phyloP scores from a whole-genome alignment of 2,113 vertebrate species.

The Anguilla rostrata region DNA sequence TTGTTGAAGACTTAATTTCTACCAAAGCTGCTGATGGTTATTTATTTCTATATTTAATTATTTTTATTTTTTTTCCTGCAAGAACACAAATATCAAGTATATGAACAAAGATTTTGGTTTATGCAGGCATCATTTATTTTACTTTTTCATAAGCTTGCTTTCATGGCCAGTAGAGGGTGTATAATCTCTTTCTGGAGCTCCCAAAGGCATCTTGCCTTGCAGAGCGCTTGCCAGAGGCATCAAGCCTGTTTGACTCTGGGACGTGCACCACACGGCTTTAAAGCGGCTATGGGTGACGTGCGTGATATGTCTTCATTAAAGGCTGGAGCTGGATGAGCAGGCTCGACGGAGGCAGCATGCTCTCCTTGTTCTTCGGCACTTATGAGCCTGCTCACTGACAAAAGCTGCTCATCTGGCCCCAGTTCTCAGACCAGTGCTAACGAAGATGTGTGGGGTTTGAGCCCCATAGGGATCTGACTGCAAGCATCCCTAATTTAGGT shows the following conservation, averaged over 20 bases:
- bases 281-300: conserved; percentile 1
- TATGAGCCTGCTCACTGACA: background rate
- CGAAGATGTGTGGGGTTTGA: background rate
- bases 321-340: background rate
- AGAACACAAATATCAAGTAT: background rate
- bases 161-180: conserved; percentile 61
- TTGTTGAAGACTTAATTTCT: background rate
- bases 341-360: background rate
- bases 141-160: conserved; percentile 16
- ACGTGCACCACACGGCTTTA: conserved; percentile 5
- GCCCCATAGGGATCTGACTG: background rate
- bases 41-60: background rate
- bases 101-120: background rate
- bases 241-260: conserved; percentile 14
- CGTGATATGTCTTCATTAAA: conserved; percentile 27
- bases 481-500: background rate
- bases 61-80: background rate
- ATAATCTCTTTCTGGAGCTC: conserved; percentile 39
- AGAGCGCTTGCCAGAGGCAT: conserved; percentile 48
- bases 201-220: conserved; percentile 35
- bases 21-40: background rate
- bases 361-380: background rate
- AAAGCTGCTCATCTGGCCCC: background rate
- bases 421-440: background rate
- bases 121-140: background rate